Base-by-base conservation (phyloP, 2,888 invertebrate genomes). In the Phengaris arion region DNA sequence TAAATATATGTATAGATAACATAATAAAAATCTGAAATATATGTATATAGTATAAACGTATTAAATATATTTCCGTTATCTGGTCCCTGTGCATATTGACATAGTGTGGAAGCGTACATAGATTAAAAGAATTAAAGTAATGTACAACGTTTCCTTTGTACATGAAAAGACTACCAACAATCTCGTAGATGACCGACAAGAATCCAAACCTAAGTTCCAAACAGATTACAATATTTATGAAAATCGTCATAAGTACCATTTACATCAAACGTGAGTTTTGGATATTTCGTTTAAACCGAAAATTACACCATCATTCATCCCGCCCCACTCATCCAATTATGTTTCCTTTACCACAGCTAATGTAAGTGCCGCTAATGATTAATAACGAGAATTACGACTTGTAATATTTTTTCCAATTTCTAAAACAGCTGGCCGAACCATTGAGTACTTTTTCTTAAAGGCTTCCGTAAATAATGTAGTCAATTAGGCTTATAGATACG, bases 231-330 rank as follows among this genome's bases (percentile, higher is more conserved):
- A 2, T 35, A 64, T 64, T 64, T 64, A 64, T 45, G 12, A 64
- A 64, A 35, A 13, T 64, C 64, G 6, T 64, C 64, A 35, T 59
- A 64, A 35, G 35, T 12, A 12, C 22, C 45, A 6, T 45, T 64
- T 22, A 35, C 12, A 12, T 64, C 35, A 12, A 64, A 45, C 35
- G 35, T 35, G 35, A 64, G 35, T 64, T 64, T 64, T 12, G 13
- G 13, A 64, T 64, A 15, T 64, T 64, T 64, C 64, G 12, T 13
- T 64, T 64, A 35, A 64, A 45, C 10, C 35, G 12, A 64, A 64
- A 64, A 64, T 64, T 45, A 35, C 35, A 12, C 64, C 64, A 64
- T 64, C 64, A 13, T 64, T 64, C 64, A 64, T 45, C 35, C 35
- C 64, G 6, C 64, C 35, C 35, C 64, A 35, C 35, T 7, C 64